Conservation (phyloP, 1,140 invertebrate genomes). For the Atta colombica region DNA sequence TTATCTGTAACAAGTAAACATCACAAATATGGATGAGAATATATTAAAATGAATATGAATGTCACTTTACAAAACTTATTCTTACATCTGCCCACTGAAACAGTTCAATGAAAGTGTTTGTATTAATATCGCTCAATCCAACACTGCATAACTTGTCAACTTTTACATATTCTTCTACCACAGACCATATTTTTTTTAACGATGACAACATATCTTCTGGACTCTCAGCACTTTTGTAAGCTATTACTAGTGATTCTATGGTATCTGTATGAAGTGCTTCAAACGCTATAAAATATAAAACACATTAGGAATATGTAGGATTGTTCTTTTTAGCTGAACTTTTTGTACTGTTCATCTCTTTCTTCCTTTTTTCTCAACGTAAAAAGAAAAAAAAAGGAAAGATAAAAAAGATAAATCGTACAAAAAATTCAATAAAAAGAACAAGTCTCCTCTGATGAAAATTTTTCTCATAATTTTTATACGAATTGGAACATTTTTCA, state of each 20-base stretch:
- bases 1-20: slow-evolving; percentile 87
- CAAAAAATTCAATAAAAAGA: too few species aligned
- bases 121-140: slow-evolving; percentile 96
- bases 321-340: too few species aligned
- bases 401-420: too few species aligned
- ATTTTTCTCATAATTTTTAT: too few species aligned
- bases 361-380: too few species aligned
- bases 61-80: not conserved
- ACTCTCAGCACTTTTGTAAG: slow-evolving; percentile 87
- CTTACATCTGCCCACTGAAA: slow-evolving; percentile 92
- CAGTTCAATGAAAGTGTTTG: slow-evolving; percentile 91
- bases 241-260: slow-evolving; percentile 92
- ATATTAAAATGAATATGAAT: not conserved
- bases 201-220: slow-evolving; percentile 87
- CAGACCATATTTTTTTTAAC: slow-evolving; percentile 91
- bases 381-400: too few species aligned
- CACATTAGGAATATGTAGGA: slow-evolving; percentile 39
- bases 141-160: slow-evolving; percentile 90
- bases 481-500: too few species aligned
- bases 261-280: slow-evolving; percentile 88
- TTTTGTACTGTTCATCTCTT: too few species aligned
- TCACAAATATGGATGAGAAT: not conserved
- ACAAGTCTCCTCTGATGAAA: too few species aligned
- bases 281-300: slow-evolving; percentile 58
- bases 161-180: slow-evolving; percentile 90